These are phyloP conservation scores for Xerus rutilus DNA, from an alignment of 2,797 vertebrate species.

Conservation along the genomic window DNA sequence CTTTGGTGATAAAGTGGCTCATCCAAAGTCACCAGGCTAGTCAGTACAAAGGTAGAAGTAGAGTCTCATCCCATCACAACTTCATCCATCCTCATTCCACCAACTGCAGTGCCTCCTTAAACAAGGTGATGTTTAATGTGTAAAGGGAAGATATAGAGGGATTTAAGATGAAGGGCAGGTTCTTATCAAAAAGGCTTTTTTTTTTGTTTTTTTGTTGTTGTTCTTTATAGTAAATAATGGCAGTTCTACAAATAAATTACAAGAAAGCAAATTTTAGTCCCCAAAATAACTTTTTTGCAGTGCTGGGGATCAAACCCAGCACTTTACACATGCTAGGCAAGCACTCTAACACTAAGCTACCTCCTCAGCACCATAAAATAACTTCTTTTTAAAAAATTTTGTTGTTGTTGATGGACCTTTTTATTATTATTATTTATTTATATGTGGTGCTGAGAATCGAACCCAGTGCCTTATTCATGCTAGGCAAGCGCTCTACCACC, in stretches of 20 bases:
- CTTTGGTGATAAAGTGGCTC: neutral
- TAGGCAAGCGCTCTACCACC: too few species aligned
- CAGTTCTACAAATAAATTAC: slow-evolving; percentile 1
- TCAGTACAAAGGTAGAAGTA: neutral
- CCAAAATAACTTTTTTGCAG: neutral
- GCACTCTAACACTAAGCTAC: neutral
- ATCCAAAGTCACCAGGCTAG: neutral
- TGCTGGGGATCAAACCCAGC: neutral
- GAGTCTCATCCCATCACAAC: neutral
- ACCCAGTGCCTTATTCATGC: too few species aligned
- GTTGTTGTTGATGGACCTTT: too few species aligned
- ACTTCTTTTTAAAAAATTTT: neutral
- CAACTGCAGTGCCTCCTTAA: neutral
- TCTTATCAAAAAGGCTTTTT: neutral
- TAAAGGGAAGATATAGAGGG: neutral
- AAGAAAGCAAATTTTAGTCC: neutral
- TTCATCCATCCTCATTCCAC: neutral
- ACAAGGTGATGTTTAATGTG: neutral
- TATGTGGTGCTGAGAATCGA: too few species aligned
- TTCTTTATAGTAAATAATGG: neutral
- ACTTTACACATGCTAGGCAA: neutral
- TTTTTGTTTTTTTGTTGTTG: neutral
- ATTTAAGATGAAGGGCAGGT: neutral
- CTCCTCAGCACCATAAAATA: neutral
- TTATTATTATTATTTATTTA: too few species aligned